A percentile compares a stretch with the other conserved stretches of the same genome.
These are phyloP conservation scores for Euthynnus affinis DNA, from an alignment of 2,797 vertebrate species.

Conservation along the genomic window DNA sequence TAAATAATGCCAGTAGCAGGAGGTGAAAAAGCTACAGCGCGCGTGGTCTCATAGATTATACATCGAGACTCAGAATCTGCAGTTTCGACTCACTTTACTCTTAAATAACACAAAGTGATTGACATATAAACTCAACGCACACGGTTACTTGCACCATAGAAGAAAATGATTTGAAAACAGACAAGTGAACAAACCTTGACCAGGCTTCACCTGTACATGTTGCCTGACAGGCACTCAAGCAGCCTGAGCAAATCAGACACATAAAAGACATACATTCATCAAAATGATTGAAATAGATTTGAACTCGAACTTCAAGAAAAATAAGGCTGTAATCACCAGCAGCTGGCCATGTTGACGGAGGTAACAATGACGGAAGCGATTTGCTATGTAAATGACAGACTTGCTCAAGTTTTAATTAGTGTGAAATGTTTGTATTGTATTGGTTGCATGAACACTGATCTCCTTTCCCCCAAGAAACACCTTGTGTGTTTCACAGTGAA, in stretches of 20 bases:
- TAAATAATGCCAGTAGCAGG: constrained; percentile 27
- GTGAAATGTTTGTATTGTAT: constrained; percentile 41
- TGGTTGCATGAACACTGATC: constrained; percentile 37
- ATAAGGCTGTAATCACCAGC: constrained; percentile 48
- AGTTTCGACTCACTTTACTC: constrained; percentile 26
- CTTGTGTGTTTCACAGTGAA: constrained; percentile 28
- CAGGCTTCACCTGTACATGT: neutral
- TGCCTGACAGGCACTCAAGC: neutral
- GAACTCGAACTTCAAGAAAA: constrained; percentile 5
- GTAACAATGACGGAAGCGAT: constrained; percentile 62
- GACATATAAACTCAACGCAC: constrained; percentile 6
- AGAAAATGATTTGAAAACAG: neutral
- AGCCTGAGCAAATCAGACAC: neutral
- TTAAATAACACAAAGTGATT: constrained; percentile 11
- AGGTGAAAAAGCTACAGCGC: constrained; percentile 16
- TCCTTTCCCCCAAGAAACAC: constrained; percentile 23
- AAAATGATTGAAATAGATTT: neutral
- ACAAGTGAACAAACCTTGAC: neutral
- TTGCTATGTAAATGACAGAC: constrained; percentile 60
- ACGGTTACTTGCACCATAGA: neutral
- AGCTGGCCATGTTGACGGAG: constrained; percentile 57
- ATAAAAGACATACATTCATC: neutral
- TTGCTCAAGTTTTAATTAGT: constrained; percentile 68
- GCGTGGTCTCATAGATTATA: constrained; percentile 21
- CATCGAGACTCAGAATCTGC: constrained; percentile 2